Evolutionary conservation across 2,888 invertebrate species (phyloP).

Genomic region (Psylliodes chrysocephalus): DNA sequence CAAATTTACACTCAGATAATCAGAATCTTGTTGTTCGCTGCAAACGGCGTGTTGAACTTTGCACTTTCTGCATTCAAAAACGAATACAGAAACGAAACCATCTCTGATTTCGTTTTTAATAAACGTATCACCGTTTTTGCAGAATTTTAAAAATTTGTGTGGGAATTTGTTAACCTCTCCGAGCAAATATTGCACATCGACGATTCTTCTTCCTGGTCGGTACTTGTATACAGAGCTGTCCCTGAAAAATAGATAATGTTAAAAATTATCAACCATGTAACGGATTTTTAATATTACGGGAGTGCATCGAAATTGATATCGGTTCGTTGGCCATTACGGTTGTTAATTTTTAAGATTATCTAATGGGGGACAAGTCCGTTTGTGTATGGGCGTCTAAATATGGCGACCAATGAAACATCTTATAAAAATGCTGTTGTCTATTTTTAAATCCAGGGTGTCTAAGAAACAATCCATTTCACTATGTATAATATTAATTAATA

Average conservation of each 20-base stretch:
- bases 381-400: background rate
- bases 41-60: slow-evolving; percentile 44
- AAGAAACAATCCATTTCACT: no score
- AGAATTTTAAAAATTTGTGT: slow-evolving; percentile 45
- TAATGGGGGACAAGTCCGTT: slow-evolving; percentile 14
- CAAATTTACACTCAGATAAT: slow-evolving; percentile 48
- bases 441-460: no score
- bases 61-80: slow-evolving; percentile 45
- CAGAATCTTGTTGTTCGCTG: slow-evolving; percentile 48
- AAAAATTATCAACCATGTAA: slow-evolving; percentile 43
- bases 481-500: no score
- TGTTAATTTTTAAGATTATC: slow-evolving; percentile 46
- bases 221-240: slow-evolving; percentile 44
- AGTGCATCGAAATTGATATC: background rate
- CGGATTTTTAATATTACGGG: background rate
- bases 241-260: slow-evolving; percentile 46
- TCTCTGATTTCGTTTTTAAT: slow-evolving; percentile 50
- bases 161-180: slow-evolving; percentile 46
- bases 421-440: no score
- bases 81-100: slow-evolving; percentile 47
- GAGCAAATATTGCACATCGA: slow-evolving; percentile 49
- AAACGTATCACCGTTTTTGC: slow-evolving; percentile 41
- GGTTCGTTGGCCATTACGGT: slow-evolving; percentile 30
- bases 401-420: no score
- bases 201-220: slow-evolving; percentile 49